phyloP scores from a whole-genome alignment of 2,888 invertebrate species.

The Dicyrtomina minuta region DNA sequence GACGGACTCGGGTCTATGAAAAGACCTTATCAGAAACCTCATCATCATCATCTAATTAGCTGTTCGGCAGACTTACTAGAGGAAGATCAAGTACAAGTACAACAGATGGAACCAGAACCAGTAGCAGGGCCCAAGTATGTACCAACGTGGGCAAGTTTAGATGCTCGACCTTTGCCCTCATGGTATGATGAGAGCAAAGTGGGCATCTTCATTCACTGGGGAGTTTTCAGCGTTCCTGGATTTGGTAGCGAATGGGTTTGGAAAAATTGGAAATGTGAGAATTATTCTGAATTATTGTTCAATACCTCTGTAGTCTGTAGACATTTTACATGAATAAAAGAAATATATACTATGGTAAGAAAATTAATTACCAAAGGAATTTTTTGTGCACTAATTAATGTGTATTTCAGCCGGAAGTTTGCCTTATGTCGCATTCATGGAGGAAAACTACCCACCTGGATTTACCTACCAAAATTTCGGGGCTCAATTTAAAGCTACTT shows the following conservation, averaged over 20 bases:
- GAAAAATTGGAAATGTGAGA: constrained; percentile 56
- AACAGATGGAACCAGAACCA: no score
- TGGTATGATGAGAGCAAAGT: constrained; percentile 91
- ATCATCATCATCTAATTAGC: no score
- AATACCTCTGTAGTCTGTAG: no score
- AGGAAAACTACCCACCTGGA: constrained; percentile 75
- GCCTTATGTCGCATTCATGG: constrained; percentile 68
- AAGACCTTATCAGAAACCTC: no score
- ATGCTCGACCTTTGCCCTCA: constrained; percentile 73
- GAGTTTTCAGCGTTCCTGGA: constrained; percentile 66
- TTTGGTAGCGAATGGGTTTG: constrained; percentile 92
- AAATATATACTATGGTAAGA: background rate
- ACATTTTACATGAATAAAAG: no score
- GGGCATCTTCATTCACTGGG: constrained; percentile 87
- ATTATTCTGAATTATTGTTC: no score
- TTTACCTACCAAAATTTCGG: constrained; percentile 93
- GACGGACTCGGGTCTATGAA: no score
- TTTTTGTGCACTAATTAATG: background rate
- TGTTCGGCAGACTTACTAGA: no score
- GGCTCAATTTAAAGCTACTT: constrained; percentile 81
- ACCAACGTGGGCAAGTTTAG: constrained; percentile 82
- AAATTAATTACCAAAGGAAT: background rate
- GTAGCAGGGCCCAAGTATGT: no score
- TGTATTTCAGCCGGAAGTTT: background rate
- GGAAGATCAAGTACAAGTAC: no score